These are phyloP conservation scores for Ficedula albicollis DNA, from an alignment of 2,797 vertebrate genomes.

Conservation along the genomic window DNA sequence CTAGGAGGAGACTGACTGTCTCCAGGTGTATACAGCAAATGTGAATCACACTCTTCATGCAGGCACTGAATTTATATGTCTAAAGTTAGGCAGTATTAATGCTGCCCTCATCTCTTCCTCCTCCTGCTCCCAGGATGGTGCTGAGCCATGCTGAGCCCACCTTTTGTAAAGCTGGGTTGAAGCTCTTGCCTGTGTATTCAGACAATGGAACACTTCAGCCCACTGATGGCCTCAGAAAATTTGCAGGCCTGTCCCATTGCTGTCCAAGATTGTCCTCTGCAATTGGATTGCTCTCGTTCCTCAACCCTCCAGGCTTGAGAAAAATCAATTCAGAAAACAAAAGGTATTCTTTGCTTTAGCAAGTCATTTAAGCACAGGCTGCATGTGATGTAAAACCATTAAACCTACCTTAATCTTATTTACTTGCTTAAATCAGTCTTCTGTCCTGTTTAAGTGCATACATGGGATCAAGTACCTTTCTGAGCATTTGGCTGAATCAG, in stretches of 20 bases:
- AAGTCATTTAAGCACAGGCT: neutral
- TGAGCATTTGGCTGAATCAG: neutral
- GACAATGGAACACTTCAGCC: neutral
- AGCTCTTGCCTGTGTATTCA: accelerated
- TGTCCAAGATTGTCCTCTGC: neutral
- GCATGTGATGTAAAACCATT: neutral
- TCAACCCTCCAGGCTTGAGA: neutral
- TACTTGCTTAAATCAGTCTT: neutral
- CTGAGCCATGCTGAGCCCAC: neutral
- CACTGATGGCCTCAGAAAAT: neutral
- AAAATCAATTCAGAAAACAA: neutral
- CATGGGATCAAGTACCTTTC: no score
- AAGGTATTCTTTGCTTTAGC: neutral
- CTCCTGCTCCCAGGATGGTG: accelerated
- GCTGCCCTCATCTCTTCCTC: accelerated
- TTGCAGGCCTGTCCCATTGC: neutral
- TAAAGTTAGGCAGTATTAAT: neutral
- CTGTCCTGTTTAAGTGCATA: neutral
- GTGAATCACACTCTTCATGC: neutral
- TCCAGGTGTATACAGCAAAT: accelerated
- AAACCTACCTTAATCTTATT: neutral
- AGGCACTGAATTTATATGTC: neutral
- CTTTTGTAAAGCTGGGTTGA: neutral
- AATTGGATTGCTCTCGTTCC: neutral
- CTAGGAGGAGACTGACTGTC: accelerated